Conservation (phyloP, 2,888 invertebrate species). For the Cheilosia scutellata region DNA sequence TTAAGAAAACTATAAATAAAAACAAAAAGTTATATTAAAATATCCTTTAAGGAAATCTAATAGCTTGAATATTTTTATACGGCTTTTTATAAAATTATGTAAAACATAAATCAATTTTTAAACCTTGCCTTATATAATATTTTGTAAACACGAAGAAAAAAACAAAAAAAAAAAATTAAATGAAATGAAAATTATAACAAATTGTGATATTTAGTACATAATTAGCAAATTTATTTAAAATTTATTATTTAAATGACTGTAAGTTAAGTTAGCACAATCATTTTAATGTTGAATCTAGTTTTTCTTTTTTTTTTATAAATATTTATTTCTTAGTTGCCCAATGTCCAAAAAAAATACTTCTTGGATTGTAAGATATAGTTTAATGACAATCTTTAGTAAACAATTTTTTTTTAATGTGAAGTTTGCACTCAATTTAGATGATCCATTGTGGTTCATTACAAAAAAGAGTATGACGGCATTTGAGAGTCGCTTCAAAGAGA, state of each 20-base stretch:
- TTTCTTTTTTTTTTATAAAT: not conserved
- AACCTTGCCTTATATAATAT: conserved; percentile 75
- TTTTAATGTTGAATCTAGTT: conserved; percentile 29
- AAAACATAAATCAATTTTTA: conserved; percentile 55
- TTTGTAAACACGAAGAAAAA: conserved; percentile 77
- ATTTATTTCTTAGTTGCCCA: conserved; percentile 29
- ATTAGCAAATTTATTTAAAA: conserved; percentile 66
- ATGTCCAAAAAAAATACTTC: not conserved
- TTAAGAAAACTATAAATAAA: conserved; percentile 31
- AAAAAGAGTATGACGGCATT: too few species aligned
- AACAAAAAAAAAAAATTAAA: conserved; percentile 45
- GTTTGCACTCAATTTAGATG: not conserved
- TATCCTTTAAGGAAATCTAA: conserved; percentile 79
- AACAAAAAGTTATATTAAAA: conserved; percentile 76
- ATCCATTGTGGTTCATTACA: too few species aligned
- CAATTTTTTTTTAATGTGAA: not conserved
- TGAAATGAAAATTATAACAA: conserved; percentile 29
- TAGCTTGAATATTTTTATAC: conserved; percentile 78
- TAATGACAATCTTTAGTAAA: conserved; percentile 57
- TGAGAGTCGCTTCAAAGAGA: too few species aligned
- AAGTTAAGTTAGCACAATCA: conserved; percentile 64
- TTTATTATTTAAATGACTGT: conserved; percentile 23
- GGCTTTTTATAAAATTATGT: conserved; percentile 78
- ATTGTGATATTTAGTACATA: conserved; percentile 72
- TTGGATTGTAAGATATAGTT: conserved; percentile 6